A percentile compares a stretch with the other conserved stretches of the same genome.
phyloP scores from a whole-genome alignment of 2,797 vertebrate genomes.

The Buphagus erythrorhynchus region DNA sequence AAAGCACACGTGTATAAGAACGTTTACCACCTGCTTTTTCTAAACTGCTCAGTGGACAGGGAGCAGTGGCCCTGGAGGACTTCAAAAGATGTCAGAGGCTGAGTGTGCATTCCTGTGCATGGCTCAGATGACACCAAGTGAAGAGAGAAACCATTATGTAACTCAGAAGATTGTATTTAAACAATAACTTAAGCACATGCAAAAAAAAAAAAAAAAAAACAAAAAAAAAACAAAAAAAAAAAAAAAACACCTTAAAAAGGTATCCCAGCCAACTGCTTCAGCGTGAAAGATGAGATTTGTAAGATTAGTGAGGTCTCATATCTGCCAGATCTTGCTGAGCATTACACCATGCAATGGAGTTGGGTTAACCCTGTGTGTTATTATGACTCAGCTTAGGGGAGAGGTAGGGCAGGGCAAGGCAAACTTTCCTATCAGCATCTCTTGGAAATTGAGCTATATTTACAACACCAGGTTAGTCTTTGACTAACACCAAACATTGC shows the following conservation, averaged over 20 bases:
- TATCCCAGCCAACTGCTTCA: neutral
- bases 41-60: neutral
- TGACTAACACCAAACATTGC: constrained; percentile 54
- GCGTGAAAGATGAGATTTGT: neutral
- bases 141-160: constrained; percentile 28
- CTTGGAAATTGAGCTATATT: constrained; percentile 41
- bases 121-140: neutral
- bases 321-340: constrained; percentile 63
- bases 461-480: constrained; percentile 11
- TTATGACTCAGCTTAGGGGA: constrained; percentile 58
- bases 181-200: neutral
- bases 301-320: constrained; percentile 12
- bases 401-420: constrained; percentile 55
- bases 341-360: neutral
- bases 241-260: neutral
- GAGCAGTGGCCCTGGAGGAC: neutral
- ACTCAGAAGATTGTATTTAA: constrained; percentile 5
- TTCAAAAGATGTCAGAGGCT: neutral
- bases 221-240: neutral
- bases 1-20: neutral
- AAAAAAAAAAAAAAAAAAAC: neutral
- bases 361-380: neutral
- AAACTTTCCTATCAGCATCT: constrained; percentile 54
- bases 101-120: neutral
- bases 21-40: neutral